phyloP scores from a whole-genome alignment of 2,113 vertebrate species.

The Steatornis caripensis region DNA sequence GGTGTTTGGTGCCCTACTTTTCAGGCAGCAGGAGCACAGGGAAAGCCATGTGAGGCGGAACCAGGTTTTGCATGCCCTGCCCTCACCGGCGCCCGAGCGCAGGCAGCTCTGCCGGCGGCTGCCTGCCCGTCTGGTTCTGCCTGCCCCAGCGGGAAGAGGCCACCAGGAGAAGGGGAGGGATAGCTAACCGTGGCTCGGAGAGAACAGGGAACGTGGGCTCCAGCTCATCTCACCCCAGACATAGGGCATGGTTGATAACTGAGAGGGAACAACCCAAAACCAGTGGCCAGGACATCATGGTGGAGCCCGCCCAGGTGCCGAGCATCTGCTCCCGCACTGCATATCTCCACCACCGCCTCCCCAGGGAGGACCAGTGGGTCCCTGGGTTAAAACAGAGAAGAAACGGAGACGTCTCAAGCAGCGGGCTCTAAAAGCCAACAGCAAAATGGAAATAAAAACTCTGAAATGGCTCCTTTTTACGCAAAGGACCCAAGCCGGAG shows the following conservation, averaged over 20 bases:
- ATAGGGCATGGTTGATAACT: accelerated
- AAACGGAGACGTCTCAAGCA: not conserved
- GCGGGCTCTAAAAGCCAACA: not conserved
- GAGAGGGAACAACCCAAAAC: not conserved
- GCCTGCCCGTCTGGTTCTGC: slow-evolving; percentile 24
- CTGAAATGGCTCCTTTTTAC: not conserved
- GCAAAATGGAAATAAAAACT: not conserved
- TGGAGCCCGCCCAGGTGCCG: not conserved
- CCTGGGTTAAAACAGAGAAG: not conserved
- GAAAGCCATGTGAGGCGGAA: not conserved
- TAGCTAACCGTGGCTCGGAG: accelerated
- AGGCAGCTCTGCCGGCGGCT: not conserved
- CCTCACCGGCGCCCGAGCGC: not conserved
- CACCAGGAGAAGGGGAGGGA: not conserved
- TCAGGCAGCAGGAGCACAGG: accelerated
- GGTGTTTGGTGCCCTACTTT: not conserved
- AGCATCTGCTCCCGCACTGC: not conserved
- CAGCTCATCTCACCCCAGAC: not conserved
- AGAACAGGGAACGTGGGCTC: not conserved
- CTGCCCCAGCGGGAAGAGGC: not conserved
- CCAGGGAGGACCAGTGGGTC: not conserved
- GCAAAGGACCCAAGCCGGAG: not conserved
- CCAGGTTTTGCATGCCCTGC: not conserved
- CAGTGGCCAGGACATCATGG: not conserved
- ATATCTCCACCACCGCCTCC: not conserved